Evolutionary conservation across 2,113 vertebrate species (phyloP).

Genomic region (Brachionichthys hirsutus): DNA sequence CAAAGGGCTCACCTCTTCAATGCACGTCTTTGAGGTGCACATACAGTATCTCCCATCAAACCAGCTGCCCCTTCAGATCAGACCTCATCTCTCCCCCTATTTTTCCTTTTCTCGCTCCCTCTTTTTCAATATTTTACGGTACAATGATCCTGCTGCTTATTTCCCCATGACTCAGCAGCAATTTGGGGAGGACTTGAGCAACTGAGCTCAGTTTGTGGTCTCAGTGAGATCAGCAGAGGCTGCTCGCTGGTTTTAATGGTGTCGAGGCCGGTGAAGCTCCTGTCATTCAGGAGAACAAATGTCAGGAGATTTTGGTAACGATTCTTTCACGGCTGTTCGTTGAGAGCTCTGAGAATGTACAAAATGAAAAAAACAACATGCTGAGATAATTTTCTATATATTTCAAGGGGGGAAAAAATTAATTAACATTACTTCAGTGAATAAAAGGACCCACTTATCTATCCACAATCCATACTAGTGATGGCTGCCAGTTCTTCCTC

Average conservation of each 20-base stretch:
- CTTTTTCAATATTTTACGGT: conserved; percentile 33
- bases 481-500: conserved; percentile 1
- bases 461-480: conserved; percentile 3
- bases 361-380: background rate
- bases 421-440: background rate
- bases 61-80: conserved; percentile 19
- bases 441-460: background rate
- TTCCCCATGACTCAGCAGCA: conserved; percentile 55
- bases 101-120: conserved; percentile 6
- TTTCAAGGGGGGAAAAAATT: conserved; percentile 8
- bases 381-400: conserved; percentile 1
- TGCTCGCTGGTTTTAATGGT: conserved; percentile 31
- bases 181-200: conserved; percentile 34
- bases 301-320: conserved; percentile 24
- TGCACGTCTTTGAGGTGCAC: conserved; percentile 44
- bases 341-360: background rate
- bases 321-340: conserved; percentile 1
- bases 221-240: conserved; percentile 37
- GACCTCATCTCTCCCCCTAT: conserved; percentile 5
- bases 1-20: conserved; percentile 13
- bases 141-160: conserved; percentile 35
- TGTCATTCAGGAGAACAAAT: conserved; percentile 29
- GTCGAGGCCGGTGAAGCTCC: background rate
- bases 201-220: conserved; percentile 31
- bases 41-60: conserved; percentile 42